phyloP scores from a whole-genome alignment of 2,888 invertebrate species.

The Iselma pallidipennis region DNA sequence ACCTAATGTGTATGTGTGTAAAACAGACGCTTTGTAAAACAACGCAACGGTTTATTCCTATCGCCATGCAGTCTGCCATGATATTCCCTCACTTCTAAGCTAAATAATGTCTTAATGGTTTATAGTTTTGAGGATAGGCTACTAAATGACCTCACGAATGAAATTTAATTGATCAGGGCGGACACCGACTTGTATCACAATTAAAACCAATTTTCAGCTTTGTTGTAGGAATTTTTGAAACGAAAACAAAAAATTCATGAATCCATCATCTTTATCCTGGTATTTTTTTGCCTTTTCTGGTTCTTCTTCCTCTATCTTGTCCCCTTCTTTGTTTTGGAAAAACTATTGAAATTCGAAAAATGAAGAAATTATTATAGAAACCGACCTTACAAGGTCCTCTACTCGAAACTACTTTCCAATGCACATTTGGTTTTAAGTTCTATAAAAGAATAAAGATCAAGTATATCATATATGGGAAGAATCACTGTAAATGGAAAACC shows the following conservation, averaged over 20 bases:
- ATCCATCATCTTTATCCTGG: too few species aligned
- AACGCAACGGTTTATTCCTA: constrained; percentile 27
- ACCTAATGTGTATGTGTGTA: constrained; percentile 1
- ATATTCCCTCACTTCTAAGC: neutral
- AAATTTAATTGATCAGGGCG: constrained; percentile 3
- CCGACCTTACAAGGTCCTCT: constrained; percentile 56
- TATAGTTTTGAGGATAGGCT: neutral
- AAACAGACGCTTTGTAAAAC: neutral
- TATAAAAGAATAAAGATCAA: constrained; percentile 59
- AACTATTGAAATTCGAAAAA: neutral
- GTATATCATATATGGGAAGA: constrained; percentile 59
- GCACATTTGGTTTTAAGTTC: constrained; percentile 53
- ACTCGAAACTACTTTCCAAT: constrained; percentile 51
- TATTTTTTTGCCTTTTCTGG: too few species aligned
- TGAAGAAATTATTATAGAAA: constrained; percentile 42
- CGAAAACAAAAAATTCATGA: too few species aligned
- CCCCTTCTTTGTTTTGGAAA: too few species aligned
- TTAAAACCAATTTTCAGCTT: neutral
- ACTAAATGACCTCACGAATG: constrained; percentile 2
- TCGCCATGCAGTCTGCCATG: constrained; percentile 38
- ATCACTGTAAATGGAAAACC: constrained; percentile 59
- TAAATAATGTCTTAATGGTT: neutral
- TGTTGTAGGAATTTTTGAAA: neutral
- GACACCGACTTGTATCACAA: neutral
- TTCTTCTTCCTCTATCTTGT: too few species aligned